Evolutionary conservation across 92 coral and sea anemone species (phyloP), one percentile per base, ranked within the genome.

Genomic region (Porites cylindrica): DNA sequence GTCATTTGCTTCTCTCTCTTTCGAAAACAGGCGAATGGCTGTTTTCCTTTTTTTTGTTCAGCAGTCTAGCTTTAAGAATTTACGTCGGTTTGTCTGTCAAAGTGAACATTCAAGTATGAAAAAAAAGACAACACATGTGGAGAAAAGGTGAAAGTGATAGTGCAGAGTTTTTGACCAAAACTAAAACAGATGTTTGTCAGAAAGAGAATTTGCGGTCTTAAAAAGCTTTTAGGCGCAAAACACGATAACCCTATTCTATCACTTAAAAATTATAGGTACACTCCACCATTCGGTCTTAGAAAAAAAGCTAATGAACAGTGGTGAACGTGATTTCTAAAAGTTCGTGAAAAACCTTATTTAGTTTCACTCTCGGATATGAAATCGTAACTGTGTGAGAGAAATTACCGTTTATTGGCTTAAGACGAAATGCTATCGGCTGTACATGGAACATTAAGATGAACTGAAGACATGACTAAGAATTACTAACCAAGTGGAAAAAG

Each of bases 141-240:
- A 10, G 56, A 51, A 65, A 82, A 18, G 87, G 16, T 86, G 93
- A 90, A 86, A 90, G 81, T 80, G 93, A 90, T 90, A 86, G 76
- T 54, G 78, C 93, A 90, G 93, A 81, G 50, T 29, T 72, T 65
- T 68, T 4, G 23, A 62, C 20, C 79, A 73, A 83, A 83, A 72
- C 66, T 61, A 51, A 83, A 74, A 50, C 87, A 83, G 80, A 83
- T 83, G 87, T 83, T 73, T 60, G 63, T 73, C 32, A 21, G 8
- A 24, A 19, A 69, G 26, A 69, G 13, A 69, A 38, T 7, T 69
- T 69, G 56, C 29, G 29, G 54, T 73, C 16, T 83, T n/a, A 2
- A 20, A 82, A 26, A 32, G 43, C 19, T 70, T 81, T 66, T 24
- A 32, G 58, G 21, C 11, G 21, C 29, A 26, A 60, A 16, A 38